A percentile compares a stretch with the other conserved stretches of the same genome.
phyloP scores from a whole-genome alignment of 2,888 invertebrate genomes.

The Leptopilina drosophilae region DNA sequence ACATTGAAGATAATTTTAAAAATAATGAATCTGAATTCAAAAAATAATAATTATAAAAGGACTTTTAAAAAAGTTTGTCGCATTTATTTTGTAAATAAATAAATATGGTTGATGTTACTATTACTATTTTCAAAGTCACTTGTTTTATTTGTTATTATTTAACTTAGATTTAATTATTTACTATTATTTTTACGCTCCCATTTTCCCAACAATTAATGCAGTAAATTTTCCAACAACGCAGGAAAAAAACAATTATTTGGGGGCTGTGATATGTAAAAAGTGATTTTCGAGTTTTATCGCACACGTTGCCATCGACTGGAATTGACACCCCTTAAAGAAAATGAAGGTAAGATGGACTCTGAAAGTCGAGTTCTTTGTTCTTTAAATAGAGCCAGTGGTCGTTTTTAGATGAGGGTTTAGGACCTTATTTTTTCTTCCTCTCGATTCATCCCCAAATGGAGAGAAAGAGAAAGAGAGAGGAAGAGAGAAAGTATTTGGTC shows the following conservation, averaged over 20 bases:
- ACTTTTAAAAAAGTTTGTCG: too few relatives aligned
- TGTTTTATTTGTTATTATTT: not conserved
- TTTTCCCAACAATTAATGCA: not conserved
- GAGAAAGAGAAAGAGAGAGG: too few relatives aligned
- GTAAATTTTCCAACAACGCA: not conserved
- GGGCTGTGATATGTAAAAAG: not conserved
- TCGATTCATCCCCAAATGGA: conserved; percentile 63
- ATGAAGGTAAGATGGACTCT: conserved; percentile 58
- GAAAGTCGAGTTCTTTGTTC: conserved; percentile 65
- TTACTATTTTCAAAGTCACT: too few relatives aligned
- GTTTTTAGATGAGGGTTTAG: conserved; percentile 55
- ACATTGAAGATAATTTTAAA: too few relatives aligned
- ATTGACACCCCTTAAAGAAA: conserved; percentile 11
- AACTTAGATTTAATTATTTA: not conserved
- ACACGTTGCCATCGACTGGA: not conserved
- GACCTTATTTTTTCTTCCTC: conserved; percentile 70
- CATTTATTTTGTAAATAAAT: too few relatives aligned
- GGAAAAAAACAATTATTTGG: not conserved
- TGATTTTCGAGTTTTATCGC: not conserved
- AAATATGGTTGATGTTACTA: too few relatives aligned
- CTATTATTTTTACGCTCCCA: not conserved
- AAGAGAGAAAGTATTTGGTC: conserved; percentile 54
- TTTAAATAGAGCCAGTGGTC: conserved; percentile 64
- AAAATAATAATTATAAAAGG: too few relatives aligned
- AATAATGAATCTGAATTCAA: too few relatives aligned